A percentile compares a stretch with the other conserved stretches of the same genome.
Conservation (phyloP, 2,888 invertebrate genomes). For the Saturnia japonica region DNA sequence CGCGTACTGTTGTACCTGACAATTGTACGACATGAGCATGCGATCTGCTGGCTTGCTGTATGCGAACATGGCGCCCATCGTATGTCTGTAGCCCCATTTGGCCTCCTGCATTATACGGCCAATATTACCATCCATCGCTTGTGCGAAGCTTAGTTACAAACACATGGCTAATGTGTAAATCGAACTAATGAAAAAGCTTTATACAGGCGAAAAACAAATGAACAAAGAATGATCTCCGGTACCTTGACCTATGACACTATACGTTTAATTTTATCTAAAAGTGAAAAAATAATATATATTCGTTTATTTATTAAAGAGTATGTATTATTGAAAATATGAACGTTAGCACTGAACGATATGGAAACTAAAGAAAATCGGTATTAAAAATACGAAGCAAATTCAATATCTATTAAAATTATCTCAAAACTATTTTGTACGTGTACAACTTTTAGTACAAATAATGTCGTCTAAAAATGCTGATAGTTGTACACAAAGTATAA, state of each 20-base stretch:
- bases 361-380: not conserved
- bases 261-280: slow-evolving; percentile 5
- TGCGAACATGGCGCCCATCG: slow-evolving; percentile 80
- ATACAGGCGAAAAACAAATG: slow-evolving; percentile 1
- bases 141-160: slow-evolving; percentile 40
- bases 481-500: no score
- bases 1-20: slow-evolving; percentile 78
- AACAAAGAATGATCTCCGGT: not conserved
- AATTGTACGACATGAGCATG: slow-evolving; percentile 81
- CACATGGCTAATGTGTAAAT: not conserved
- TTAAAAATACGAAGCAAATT: not conserved
- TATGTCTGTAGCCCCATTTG: slow-evolving; percentile 80
- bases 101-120: slow-evolving; percentile 74
- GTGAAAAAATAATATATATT: not conserved
- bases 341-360: not conserved
- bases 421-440: no score
- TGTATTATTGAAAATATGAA: not conserved
- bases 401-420: no score
- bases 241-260: slow-evolving; percentile 5
- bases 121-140: slow-evolving; percentile 55
- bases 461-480: no score
- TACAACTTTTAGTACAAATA: no score
- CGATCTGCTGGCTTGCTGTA: slow-evolving; percentile 79
- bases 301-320: not conserved
- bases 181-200: not conserved